Evolutionary conservation across 2,113 vertebrate species (phyloP), one percentile per base, ranked within the genome.

Genomic region (Antechinus flavipes): DNA sequence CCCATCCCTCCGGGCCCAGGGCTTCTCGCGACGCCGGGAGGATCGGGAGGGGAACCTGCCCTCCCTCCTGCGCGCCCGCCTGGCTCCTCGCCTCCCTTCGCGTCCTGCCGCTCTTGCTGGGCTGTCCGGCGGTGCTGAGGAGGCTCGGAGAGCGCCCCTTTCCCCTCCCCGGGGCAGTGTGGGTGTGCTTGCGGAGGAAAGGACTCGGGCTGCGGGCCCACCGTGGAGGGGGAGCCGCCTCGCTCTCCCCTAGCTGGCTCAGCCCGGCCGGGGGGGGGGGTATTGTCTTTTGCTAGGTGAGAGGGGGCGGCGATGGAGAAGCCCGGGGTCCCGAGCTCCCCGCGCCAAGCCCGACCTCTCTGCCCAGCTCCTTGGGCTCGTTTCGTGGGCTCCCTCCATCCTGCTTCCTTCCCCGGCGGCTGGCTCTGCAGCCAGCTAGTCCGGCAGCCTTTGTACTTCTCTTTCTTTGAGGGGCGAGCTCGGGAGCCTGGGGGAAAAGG

Each of bases 361-460:
- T 89, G 94, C 93, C 55, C 54, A 3, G 1, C 42, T 5, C 11
- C 93, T 0, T 46, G 89, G 92, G 90, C 50, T 89, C 94, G 27
- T 68, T 92, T 55, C 52, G 30, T 7, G 23, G 27, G 91, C 9
- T 2, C 61, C 90, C 94, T 23, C 84, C 84, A 11, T 14, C 50
- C 61, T 10, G 30, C 90, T 89, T 30, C 84, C 19, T 61, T 46
- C 89, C 27, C 54, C 23, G 68, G 61, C 30, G 61, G 61, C 61
- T n/a, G 61, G 16, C 22, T 84, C 19, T 42, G 68, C 68, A 23
- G 54, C 30, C 35, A 54, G n/a, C 91, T 92, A 2, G 19, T 30
- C 3, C 91, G 76, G 91, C 94, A 84, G 96, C 96, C 97, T 98
- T 98, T 98, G 98, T 97, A 97, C 97, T 98, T 96, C 58, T 4